These are phyloP conservation scores for Odontamblyopus rebecca DNA, from an alignment of 2,797 vertebrate species.

Conservation along the genomic window DNA sequence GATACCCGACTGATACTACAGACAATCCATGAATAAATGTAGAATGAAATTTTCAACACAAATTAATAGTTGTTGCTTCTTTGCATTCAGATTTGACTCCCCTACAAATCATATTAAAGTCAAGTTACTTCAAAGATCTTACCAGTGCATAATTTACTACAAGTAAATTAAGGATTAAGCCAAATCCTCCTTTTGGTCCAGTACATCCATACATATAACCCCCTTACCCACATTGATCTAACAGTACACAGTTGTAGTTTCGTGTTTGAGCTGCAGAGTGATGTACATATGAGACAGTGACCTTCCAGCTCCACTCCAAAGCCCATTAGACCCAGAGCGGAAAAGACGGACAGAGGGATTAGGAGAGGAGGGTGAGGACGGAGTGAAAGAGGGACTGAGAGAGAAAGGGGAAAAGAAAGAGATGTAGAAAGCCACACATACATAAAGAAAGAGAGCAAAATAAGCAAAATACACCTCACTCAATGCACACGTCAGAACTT, in stretches of 20 bases:
- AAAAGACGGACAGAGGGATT: background rate
- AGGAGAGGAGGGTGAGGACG: too few species aligned
- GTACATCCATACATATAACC: background rate
- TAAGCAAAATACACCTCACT: background rate
- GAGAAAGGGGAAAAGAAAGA: background rate
- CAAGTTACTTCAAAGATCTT: constrained; percentile 27
- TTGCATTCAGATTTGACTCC: too few species aligned
- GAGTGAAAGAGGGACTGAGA: too few species aligned
- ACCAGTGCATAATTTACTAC: too few species aligned
- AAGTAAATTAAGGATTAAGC: too few species aligned
- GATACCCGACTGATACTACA: too few species aligned
- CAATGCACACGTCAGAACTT: background rate
- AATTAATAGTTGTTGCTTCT: too few species aligned
- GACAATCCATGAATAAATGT: too few species aligned
- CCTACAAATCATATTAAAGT: constrained; percentile 28
- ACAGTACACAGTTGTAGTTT: constrained; percentile 15
- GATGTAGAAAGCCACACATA: background rate
- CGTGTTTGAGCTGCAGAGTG: constrained; percentile 10
- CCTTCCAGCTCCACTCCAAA: constrained; percentile 17
- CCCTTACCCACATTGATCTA: background rate
- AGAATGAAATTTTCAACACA: too few species aligned
- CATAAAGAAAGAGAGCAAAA: too few species aligned
- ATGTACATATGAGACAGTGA: constrained; percentile 15
- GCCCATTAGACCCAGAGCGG: constrained; percentile 12
- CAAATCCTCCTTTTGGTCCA: background rate